A percentile compares a stretch with the other conserved stretches of the same genome.
Evolutionary conservation across 2,888 invertebrate genomes (phyloP).

Genomic region (Muschampia plurimacula): DNA sequence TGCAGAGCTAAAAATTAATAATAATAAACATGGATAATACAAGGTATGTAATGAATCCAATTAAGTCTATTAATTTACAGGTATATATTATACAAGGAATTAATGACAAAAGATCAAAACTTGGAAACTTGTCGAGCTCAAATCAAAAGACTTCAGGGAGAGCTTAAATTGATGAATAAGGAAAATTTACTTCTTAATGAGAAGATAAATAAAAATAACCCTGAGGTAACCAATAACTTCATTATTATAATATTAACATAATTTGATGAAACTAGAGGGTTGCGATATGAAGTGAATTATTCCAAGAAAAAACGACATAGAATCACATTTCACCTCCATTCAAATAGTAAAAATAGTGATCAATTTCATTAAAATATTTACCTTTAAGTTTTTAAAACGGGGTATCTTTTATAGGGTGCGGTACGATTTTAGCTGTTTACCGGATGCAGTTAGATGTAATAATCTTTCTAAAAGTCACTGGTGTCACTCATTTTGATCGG

Average conservation of each 20-base stretch:
- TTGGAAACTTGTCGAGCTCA: slow-evolving; percentile 87
- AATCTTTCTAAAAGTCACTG: no score
- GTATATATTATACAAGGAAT: slow-evolving; percentile 87
- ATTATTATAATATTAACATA: neutral
- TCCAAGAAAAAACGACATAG: no score
- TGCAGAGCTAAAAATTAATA: slow-evolving; percentile 45
- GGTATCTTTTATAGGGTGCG: no score
- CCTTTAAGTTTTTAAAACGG: no score
- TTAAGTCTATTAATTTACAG: slow-evolving; percentile 63
- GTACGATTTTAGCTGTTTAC: no score
- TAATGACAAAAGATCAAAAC: slow-evolving; percentile 87
- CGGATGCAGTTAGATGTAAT: no score
- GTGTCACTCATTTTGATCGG: no score
- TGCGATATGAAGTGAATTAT: neutral
- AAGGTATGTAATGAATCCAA: slow-evolving; percentile 55
- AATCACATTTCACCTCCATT: no score
- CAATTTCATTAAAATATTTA: no score
- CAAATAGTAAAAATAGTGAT: no score
- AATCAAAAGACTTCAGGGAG: slow-evolving; percentile 86
- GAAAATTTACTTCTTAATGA: slow-evolving; percentile 86
- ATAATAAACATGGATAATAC: slow-evolving; percentile 56
- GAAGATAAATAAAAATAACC: slow-evolving; percentile 75
- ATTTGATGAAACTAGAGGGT: neutral
- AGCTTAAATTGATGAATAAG: slow-evolving; percentile 87
- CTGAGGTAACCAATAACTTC: slow-evolving; percentile 51